A percentile compares a stretch with the other conserved stretches of the same genome.
Evolutionary conservation across 1,140 invertebrate species (phyloP).

Genomic region (Protaetia brevitarsis): DNA sequence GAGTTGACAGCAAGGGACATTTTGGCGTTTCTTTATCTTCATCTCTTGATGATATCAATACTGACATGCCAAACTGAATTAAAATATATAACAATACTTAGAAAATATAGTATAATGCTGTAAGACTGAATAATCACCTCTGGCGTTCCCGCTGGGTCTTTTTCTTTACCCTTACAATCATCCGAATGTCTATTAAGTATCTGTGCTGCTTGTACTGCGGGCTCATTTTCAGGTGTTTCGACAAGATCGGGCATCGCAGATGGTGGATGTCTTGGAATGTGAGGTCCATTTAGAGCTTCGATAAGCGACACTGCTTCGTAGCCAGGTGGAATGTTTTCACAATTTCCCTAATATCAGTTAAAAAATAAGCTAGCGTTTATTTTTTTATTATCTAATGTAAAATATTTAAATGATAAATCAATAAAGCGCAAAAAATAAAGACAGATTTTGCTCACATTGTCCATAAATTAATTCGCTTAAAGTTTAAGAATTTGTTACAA

Average conservation of each 20-base stretch:
- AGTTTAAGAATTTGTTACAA: no score
- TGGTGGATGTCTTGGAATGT: constrained; percentile 56
- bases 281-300: constrained; percentile 96
- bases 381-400: no score
- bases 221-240: constrained; percentile 48
- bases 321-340: constrained; percentile 87
- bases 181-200: constrained; percentile 60
- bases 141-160: constrained; percentile 46
- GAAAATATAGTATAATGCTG: no score
- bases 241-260: constrained; percentile 56
- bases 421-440: no score
- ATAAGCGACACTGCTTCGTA: constrained; percentile 95
- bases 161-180: constrained; percentile 35
- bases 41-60: constrained; percentile 60
- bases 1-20: constrained; percentile 46
- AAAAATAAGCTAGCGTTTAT: no score
- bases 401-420: no score
- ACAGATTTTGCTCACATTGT: no score
- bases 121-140: constrained; percentile 50
- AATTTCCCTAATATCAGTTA: no score
- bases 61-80: constrained; percentile 65
- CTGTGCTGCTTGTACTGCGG: constrained; percentile 60
- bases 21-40: constrained; percentile 55
- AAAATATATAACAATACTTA: constrained; percentile 28
- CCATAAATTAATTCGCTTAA: no score